Evolutionary conservation across 1,140 invertebrate species (phyloP).

Genomic region (Drosophila bifasciata): DNA sequence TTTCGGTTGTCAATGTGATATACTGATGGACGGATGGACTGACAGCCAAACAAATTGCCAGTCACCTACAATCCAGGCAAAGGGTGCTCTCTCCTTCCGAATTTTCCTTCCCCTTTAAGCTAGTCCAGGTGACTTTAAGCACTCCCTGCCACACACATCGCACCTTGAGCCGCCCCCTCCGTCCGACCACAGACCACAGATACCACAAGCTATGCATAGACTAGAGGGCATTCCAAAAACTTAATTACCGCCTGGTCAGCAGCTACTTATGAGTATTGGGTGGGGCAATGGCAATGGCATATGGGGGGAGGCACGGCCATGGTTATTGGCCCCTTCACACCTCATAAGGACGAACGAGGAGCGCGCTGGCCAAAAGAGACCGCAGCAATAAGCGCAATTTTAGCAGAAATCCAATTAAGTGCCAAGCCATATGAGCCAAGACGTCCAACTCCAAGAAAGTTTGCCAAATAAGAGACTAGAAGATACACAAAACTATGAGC

Average conservation of each 20-base stretch:
- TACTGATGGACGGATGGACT: slow-evolving; percentile 40
- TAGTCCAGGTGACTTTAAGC: slow-evolving; percentile 29
- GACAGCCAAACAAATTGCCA: slow-evolving; percentile 2
- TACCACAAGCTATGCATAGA: slow-evolving; percentile 54
- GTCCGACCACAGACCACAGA: slow-evolving; percentile 48
- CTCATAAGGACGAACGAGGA: slow-evolving; percentile 61
- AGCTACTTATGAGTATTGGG: slow-evolving; percentile 40
- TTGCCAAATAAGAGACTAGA: slow-evolving; percentile 33
- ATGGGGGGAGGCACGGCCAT: slow-evolving; percentile 27
- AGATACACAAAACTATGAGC: background rate
- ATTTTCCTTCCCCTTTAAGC: slow-evolving; percentile 47
- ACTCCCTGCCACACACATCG: background rate
- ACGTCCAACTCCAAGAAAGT: slow-evolving; percentile 39
- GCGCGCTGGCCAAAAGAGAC: slow-evolving; percentile 40
- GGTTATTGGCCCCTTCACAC: slow-evolving; percentile 72
- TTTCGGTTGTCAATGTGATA: slow-evolving; percentile 58
- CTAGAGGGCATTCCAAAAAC: slow-evolving; percentile 54
- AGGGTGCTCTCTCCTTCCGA: slow-evolving; percentile 8
- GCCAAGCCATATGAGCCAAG: slow-evolving; percentile 58
- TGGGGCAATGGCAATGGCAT: slow-evolving; percentile 9
- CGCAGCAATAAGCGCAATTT: slow-evolving; percentile 81
- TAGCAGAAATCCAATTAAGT: slow-evolving; percentile 81
- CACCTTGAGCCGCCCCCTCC: slow-evolving; percentile 12
- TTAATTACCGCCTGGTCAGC: slow-evolving; percentile 74
- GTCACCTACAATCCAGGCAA: slow-evolving; percentile 5